A percentile compares a stretch with the other conserved stretches of the same genome.
Conservation (phyloP, 2,797 vertebrate species). For the Lemur catta region DNA sequence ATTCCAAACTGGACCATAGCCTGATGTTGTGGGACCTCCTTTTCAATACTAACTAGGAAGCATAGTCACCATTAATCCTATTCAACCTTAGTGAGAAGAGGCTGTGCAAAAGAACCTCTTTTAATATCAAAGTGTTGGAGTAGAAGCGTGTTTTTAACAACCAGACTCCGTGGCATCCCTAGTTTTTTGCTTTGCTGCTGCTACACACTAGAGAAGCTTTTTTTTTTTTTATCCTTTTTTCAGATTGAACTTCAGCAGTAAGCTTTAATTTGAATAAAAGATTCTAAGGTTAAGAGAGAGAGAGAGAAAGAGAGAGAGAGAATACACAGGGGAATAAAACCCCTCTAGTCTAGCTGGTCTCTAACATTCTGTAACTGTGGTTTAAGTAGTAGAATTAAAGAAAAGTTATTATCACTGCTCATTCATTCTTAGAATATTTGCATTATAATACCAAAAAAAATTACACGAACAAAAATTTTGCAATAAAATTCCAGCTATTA, state of each 20-base stretch:
- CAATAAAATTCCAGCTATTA: background rate
- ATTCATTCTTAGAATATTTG: background rate
- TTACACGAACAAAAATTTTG: background rate
- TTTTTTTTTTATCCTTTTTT: background rate
- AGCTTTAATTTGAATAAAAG: background rate
- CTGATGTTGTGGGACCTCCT: rapidly evolving
- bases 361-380: background rate
- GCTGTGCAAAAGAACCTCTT: background rate
- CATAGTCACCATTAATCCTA: background rate
- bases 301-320: too few species aligned
- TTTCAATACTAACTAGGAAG: background rate
- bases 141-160: background rate
- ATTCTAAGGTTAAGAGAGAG: background rate
- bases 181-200: background rate
- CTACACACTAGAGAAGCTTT: background rate
- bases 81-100: background rate
- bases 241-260: background rate
- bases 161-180: background rate
- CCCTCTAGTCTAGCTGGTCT: background rate
- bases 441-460: background rate
- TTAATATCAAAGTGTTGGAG: background rate
- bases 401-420: background rate
- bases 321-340: background rate
- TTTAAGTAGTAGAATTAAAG: background rate
- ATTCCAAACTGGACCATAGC: background rate